Evolutionary conservation across 2,888 invertebrate genomes (phyloP), one percentile per base, ranked within the genome.

Genomic region (Lasioglossum figueresi): DNA sequence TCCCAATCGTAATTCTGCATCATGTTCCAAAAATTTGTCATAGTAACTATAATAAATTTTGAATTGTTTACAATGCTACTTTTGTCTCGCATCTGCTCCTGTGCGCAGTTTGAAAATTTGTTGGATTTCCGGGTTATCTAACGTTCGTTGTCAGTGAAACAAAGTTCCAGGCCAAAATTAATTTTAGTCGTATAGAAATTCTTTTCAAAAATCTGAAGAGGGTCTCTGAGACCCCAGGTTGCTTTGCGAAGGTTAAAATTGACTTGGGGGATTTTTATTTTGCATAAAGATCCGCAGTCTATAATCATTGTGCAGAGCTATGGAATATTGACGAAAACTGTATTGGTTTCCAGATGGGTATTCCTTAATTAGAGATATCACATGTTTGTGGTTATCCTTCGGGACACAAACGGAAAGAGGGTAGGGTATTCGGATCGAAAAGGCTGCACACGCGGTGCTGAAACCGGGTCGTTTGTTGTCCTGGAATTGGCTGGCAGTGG

Each of bases 321-420:
- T 19, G 0, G 19, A 45, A 23, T 23, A 73, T 34, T 78, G 52
- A 34, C n/a, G 5, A 82, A 82, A 72, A 52, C 31, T 40, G n/a
- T 31, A 73, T 48, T 34, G 34, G 66, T 82, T 82, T 73, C 43
- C 78, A 68, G 78, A 12, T 73, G 14, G 73, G 63, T 70, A 79
- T 74, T 79, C 74, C 45, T 82, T 82, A 79, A 82, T 82, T 82
- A 59, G 74, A n/a, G n/a, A n/a, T n/a, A n/a, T n/a, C n/a, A n/a
- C n/a, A n/a, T n/a, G n/a, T n/a, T n/a, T n/a, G n/a, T n/a, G n/a
- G n/a, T n/a, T n/a, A n/a, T n/a, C n/a, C n/a, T n/a, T n/a, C n/a
- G n/a, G n/a, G n/a, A 73, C 78, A 68, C 82, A 70, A 40, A 70
- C n/a, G 70, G 40, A 40, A 70, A 70, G 40, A n/a, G 80, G 37